phyloP scores from a whole-genome alignment of 64 coral and sea anemone species.

The Montipora capricornis region DNA sequence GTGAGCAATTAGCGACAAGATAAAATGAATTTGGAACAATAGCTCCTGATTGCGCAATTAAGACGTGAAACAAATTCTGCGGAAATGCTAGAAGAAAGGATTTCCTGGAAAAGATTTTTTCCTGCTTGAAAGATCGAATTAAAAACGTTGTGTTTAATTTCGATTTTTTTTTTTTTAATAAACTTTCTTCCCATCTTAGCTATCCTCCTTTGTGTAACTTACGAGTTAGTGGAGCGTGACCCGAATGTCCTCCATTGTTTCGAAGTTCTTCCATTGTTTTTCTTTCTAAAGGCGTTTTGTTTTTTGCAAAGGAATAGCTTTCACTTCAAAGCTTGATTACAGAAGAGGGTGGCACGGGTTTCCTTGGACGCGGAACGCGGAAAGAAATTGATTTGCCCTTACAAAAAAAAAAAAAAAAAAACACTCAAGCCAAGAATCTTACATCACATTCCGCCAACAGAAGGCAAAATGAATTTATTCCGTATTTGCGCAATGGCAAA shows the following conservation, averaged over 20 bases:
- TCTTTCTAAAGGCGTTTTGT: background rate
- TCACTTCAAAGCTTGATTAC: conserved; percentile 24
- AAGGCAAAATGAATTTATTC: background rate
- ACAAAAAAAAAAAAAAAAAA: too few relatives aligned
- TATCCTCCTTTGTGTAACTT: background rate
- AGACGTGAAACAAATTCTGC: background rate
- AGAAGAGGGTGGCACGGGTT: conserved; percentile 10
- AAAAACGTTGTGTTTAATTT: too few relatives aligned
- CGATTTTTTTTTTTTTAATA: too few relatives aligned
- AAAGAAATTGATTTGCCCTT: background rate
- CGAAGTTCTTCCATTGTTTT: background rate
- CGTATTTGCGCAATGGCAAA: background rate
- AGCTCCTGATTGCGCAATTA: background rate
- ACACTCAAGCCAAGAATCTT: too few relatives aligned
- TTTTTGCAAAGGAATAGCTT: background rate
- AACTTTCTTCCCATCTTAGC: background rate
- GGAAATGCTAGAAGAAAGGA: background rate
- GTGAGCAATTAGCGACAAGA: background rate
- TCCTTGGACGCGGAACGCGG: background rate
- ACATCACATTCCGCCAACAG: too few relatives aligned
- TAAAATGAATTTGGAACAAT: conserved; percentile 27
- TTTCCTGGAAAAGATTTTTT: background rate
- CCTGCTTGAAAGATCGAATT: background rate
- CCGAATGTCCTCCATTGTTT: too few relatives aligned
- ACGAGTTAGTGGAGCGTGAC: background rate